Percentiles rank a stretch among this genome's conserved stretches.
phyloP scores from a whole-genome alignment of 2,888 invertebrate species.

The Xestia rhomboidea region DNA sequence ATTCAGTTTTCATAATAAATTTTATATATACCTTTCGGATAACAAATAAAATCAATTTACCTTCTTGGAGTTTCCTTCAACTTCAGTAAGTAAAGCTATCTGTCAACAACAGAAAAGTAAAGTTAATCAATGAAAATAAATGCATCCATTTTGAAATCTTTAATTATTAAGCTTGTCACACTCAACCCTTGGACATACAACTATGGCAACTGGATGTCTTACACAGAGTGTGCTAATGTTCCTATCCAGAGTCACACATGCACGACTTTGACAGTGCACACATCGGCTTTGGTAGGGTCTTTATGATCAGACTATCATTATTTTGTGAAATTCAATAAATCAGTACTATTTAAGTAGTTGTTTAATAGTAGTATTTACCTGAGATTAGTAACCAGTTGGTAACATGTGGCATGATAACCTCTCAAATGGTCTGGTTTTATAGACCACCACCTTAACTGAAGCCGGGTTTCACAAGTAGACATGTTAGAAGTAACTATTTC shows the following conservation, averaged over 20 bases:
- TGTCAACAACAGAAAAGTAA: slow-evolving; percentile 27
- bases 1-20: background rate
- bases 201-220: slow-evolving; percentile 80
- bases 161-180: slow-evolving; percentile 76
- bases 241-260: slow-evolving; percentile 89
- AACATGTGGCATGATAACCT: slow-evolving; percentile 22
- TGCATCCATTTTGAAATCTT: background rate
- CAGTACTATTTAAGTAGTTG: background rate
- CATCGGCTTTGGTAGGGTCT: slow-evolving; percentile 90
- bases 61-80: background rate
- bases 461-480: background rate
- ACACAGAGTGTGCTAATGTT: slow-evolving; percentile 88
- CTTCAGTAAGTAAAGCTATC: background rate
- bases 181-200: slow-evolving; percentile 86
- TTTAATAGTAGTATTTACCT: slow-evolving; percentile 27
- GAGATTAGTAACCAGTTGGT: background rate
- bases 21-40: background rate
- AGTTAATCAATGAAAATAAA: slow-evolving; percentile 6
- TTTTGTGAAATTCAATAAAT: background rate
- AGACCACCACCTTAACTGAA: background rate
- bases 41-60: slow-evolving; percentile 5
- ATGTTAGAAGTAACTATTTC: background rate
- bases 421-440: background rate
- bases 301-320: background rate
- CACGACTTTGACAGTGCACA: slow-evolving; percentile 77